These are phyloP conservation scores for Leptocoma aspasia DNA, from an alignment of 2,113 vertebrate species.

Conservation along the genomic window DNA sequence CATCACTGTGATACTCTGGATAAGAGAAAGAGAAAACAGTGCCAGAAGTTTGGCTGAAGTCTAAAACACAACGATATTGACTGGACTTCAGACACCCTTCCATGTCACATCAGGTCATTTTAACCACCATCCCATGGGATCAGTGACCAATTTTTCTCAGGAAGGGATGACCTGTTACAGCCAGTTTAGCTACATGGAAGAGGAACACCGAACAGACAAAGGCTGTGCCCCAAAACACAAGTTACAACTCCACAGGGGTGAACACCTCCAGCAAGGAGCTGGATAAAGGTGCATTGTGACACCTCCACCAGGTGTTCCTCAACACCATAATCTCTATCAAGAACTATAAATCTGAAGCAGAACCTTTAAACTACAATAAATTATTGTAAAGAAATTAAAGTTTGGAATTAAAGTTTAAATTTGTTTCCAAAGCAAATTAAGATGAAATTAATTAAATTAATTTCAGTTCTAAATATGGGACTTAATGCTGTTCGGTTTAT, in stretches of 20 bases:
- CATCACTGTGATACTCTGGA: background rate
- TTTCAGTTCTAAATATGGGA: background rate
- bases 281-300: background rate
- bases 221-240: background rate
- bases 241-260: background rate
- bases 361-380: background rate
- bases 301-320: background rate
- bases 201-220: background rate
- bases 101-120: background rate
- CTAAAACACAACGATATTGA: accelerated
- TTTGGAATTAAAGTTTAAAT: background rate
- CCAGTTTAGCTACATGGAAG: background rate
- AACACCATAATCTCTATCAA: background rate
- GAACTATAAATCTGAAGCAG: background rate
- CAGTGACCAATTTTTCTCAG: background rate
- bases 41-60: background rate
- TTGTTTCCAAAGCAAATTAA: background rate
- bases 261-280: background rate
- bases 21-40: background rate
- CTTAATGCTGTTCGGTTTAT: background rate
- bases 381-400: background rate
- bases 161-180: background rate
- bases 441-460: background rate
- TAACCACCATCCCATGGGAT: background rate
- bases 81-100: background rate